Evolutionary conservation across 2,797 vertebrate genomes (phyloP).

Genomic region (Sparidentex hasta): DNA sequence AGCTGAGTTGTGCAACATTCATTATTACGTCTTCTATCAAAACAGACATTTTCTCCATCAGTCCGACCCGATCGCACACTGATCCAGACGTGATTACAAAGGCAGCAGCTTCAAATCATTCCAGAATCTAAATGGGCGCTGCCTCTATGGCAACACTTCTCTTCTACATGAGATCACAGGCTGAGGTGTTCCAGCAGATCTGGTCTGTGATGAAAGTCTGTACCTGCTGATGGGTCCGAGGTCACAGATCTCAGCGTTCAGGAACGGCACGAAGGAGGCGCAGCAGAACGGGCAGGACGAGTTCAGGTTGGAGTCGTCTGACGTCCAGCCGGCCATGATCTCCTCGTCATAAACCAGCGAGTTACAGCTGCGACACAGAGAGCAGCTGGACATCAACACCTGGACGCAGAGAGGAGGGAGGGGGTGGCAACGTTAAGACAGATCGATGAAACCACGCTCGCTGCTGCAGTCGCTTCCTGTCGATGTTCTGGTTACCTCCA

Average conservation of each 20-base stretch:
- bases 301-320: conserved; percentile 96
- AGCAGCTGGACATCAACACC: conserved; percentile 94
- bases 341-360: conserved; percentile 94
- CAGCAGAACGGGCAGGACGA: conserved; percentile 92
- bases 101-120: too few species aligned
- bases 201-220: not conserved
- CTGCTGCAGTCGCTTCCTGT: not conserved
- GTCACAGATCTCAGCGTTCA: conserved; percentile 91
- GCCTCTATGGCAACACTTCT: too few species aligned
- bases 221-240: conserved; percentile 83
- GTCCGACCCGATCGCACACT: too few species aligned
- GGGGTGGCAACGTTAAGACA: too few species aligned
- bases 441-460: too few species aligned
- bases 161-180: not conserved
- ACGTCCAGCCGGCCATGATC: conserved; percentile 97
- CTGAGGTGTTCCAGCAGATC: not conserved
- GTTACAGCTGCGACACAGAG: conserved; percentile 89
- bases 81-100: too few species aligned
- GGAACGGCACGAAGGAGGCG: conserved; percentile 91
- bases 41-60: too few species aligned
- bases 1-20: too few species aligned
- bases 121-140: too few species aligned
- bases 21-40: too few species aligned
- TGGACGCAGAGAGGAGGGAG: conserved; percentile 52
- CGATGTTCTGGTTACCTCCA: conserved; percentile 74